A percentile compares a stretch with the other conserved stretches of the same genome.
phyloP scores from a whole-genome alignment of 1,140 invertebrate genomes.

The Papilio aristodemus region DNA sequence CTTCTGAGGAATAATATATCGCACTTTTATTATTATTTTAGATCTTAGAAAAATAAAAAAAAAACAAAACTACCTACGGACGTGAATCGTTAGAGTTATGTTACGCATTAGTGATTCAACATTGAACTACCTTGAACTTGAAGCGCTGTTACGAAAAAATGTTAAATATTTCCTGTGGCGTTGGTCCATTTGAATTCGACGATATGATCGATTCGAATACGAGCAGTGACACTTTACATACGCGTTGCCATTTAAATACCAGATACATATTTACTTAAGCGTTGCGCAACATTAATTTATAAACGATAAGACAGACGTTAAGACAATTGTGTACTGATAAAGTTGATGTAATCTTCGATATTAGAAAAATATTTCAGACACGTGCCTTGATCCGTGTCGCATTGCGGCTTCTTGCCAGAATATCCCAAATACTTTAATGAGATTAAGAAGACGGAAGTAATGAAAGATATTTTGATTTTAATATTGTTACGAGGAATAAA shows the following conservation, averaged over 20 bases:
- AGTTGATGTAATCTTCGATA: not conserved
- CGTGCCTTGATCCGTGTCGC: not conserved
- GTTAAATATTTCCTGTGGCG: constrained; percentile 24
- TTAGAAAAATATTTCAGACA: not conserved
- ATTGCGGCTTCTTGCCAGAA: not conserved
- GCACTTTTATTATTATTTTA: not conserved
- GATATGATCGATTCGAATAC: not conserved
- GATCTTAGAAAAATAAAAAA: not conserved
- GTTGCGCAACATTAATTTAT: not conserved
- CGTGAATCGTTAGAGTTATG: constrained; percentile 27
- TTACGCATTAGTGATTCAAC: constrained; percentile 30
- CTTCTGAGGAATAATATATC: not conserved
- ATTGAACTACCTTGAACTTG: constrained; percentile 32
- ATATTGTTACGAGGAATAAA: no score
- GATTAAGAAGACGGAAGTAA: not conserved
- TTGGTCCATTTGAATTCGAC: constrained; percentile 19
- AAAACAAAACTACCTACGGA: constrained; percentile 17
- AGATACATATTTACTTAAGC: not conserved
- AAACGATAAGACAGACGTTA: not conserved
- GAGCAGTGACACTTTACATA: not conserved
- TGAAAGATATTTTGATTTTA: no score
- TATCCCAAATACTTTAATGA: not conserved
- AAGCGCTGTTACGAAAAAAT: constrained; percentile 22
- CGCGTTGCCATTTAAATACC: constrained; percentile 6
- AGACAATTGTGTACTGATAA: not conserved